phyloP scores from a whole-genome alignment of 1,140 invertebrate genomes.

The Caenorhabditis tropicalis region DNA sequence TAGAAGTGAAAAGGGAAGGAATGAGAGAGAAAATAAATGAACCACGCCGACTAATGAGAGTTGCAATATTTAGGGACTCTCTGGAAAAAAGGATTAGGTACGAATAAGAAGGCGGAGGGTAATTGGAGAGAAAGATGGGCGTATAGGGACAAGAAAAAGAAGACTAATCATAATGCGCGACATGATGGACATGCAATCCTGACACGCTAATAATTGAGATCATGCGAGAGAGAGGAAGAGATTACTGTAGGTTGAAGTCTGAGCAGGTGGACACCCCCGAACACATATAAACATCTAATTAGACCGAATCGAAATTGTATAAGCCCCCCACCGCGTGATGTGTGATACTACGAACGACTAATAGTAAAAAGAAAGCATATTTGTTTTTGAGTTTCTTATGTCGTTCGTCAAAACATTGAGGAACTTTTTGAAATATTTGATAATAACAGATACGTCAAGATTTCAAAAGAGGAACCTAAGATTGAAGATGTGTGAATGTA shows the following conservation, averaged over 20 bases:
- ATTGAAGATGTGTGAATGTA: no score
- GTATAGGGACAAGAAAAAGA: no score
- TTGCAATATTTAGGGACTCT: conserved; percentile 39
- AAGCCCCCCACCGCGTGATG: no score
- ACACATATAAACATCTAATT: neutral
- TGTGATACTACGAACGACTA: no score
- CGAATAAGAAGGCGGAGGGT: neutral
- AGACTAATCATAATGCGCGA: conserved; percentile 4
- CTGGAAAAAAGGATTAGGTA: neutral
- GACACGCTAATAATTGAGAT: neutral
- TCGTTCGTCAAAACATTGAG: no score
- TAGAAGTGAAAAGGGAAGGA: neutral
- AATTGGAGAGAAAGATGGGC: neutral
- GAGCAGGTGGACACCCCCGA: neutral
- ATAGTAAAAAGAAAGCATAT: no score
- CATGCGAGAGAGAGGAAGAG: neutral
- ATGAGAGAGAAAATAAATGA: neutral
- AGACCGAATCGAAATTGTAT: no score
- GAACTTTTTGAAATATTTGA: no score
- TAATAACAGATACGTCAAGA: no score
- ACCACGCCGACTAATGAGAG: conserved; percentile 29
- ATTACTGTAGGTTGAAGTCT: neutral
- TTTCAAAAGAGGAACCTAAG: no score
- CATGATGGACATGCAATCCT: neutral
- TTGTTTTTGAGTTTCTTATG: no score